Conservation (phyloP, 2,113 vertebrate genomes). For the Lepus europaeus region DNA sequence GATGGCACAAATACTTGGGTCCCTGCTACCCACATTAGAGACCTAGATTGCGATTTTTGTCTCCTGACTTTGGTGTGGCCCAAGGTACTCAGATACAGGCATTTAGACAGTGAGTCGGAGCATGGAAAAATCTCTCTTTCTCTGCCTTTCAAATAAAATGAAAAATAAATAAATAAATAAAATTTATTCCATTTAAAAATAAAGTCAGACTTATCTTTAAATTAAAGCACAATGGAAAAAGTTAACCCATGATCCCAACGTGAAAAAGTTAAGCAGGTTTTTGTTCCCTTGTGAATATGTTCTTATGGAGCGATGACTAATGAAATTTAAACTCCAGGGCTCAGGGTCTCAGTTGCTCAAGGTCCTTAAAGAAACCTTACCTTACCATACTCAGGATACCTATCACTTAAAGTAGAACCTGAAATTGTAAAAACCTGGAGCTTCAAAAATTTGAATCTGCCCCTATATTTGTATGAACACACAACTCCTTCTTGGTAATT, state of each 20-base stretch:
- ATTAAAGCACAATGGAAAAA: constrained; percentile 20
- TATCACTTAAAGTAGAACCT: not conserved
- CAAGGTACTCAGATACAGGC: too few species aligned
- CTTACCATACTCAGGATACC: not conserved
- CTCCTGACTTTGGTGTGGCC: too few species aligned
- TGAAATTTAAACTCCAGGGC: not conserved
- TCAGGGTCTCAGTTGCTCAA: not conserved
- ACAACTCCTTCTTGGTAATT: not conserved
- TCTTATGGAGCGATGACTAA: not conserved
- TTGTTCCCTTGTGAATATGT: not conserved
- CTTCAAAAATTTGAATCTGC: constrained; percentile 20
- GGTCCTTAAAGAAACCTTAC: not conserved
- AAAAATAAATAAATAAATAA: too few species aligned
- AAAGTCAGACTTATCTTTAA: constrained; percentile 9
- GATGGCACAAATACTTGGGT: too few species aligned
- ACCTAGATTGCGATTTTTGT: too few species aligned
- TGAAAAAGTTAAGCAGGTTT: constrained; percentile 10
- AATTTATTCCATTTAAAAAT: too few species aligned
- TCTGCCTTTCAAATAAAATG: too few species aligned
- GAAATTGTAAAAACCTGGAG: not conserved
- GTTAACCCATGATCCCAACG: not conserved
- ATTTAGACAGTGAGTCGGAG: too few species aligned
- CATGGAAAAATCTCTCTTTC: too few species aligned
- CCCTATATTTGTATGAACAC: not conserved
- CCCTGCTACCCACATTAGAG: too few species aligned